Evolutionary conservation across 2,888 invertebrate genomes (phyloP).

Genomic region (Thymelicus sylvestris): DNA sequence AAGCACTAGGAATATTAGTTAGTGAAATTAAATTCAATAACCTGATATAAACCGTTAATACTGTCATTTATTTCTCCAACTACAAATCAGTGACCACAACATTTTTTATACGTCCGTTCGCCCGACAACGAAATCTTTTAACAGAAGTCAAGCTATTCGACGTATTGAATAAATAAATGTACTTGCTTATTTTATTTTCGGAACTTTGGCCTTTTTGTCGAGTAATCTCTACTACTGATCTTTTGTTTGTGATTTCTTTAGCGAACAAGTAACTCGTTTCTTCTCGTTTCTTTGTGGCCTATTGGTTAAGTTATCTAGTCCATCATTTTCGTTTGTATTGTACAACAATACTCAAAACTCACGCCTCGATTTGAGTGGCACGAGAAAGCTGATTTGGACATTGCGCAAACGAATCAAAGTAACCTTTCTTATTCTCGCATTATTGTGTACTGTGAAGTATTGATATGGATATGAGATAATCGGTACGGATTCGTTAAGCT

Average conservation of each 20-base stretch:
- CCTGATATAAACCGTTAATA: neutral
- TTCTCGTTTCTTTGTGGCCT: conserved; percentile 13
- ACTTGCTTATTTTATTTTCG: conserved; percentile 19
- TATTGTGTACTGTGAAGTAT: conserved; percentile 35
- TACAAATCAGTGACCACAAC: conserved; percentile 3
- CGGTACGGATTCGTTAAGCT: conserved; percentile 21
- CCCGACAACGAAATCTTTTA: conserved; percentile 6
- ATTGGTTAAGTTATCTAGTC: conserved; percentile 31
- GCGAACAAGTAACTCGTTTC: conserved; percentile 18
- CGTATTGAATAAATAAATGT: conserved; percentile 16
- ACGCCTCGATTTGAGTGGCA: conserved; percentile 51
- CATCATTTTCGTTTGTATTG: conserved; percentile 35
- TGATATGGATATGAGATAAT: conserved; percentile 32
- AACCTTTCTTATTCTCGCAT: conserved; percentile 55
- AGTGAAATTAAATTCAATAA: neutral
- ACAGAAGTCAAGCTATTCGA: conserved; percentile 11
- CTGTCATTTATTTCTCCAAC: neutral
- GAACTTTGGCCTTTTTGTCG: conserved; percentile 4
- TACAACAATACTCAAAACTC: conserved; percentile 72
- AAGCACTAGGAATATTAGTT: no score
- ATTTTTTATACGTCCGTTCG: conserved; percentile 1
- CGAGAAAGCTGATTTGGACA: conserved; percentile 61
- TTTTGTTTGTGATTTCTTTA: conserved; percentile 26
- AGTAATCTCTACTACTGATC: conserved; percentile 23
- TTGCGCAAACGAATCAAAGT: conserved; percentile 62